Percentiles rank a stretch among this genome's conserved stretches.
phyloP scores from a whole-genome alignment of 2,888 invertebrate genomes.

The Sabatieria punctata region DNA sequence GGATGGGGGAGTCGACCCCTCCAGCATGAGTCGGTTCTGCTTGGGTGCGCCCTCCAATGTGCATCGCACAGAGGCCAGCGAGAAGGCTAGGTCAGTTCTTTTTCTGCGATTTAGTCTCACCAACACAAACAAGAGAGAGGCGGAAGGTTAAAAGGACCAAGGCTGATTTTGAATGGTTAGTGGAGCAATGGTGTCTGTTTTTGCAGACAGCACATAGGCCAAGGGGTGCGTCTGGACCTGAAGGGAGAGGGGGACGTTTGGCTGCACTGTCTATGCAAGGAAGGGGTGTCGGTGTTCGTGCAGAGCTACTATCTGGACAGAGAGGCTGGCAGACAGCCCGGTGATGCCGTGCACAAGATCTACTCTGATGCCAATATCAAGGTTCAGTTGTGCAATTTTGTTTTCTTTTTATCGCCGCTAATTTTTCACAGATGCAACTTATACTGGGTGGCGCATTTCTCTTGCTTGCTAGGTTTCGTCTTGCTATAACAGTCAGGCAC shows the following conservation, averaged over 20 bases:
- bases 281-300: slow-evolving; percentile 71
- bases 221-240: slow-evolving; percentile 85
- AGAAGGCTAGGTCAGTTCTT: slow-evolving; percentile 52
- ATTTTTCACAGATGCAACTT: no score
- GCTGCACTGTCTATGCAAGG: slow-evolving; percentile 83
- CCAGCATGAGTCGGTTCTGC: slow-evolving; percentile 89
- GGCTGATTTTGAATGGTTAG: not conserved
- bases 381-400: no score
- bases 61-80: slow-evolving; percentile 85
- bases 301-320: slow-evolving; percentile 94
- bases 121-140: not conserved
- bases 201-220: slow-evolving; percentile 69
- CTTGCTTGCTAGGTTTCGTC: no score
- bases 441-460: no score
- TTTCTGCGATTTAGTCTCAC: no score
- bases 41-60: slow-evolving; percentile 95
- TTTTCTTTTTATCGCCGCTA: no score
- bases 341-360: slow-evolving; percentile 95
- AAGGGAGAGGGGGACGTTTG: slow-evolving; percentile 88
- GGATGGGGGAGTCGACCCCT: slow-evolving; percentile 95
- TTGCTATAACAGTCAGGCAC: no score
- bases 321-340: slow-evolving; percentile 84
- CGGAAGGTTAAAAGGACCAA: not conserved
- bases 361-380: slow-evolving; percentile 92
- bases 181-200: no score